phyloP scores from a whole-genome alignment of 2,888 invertebrate species.

The Dexiosoma caninum region DNA sequence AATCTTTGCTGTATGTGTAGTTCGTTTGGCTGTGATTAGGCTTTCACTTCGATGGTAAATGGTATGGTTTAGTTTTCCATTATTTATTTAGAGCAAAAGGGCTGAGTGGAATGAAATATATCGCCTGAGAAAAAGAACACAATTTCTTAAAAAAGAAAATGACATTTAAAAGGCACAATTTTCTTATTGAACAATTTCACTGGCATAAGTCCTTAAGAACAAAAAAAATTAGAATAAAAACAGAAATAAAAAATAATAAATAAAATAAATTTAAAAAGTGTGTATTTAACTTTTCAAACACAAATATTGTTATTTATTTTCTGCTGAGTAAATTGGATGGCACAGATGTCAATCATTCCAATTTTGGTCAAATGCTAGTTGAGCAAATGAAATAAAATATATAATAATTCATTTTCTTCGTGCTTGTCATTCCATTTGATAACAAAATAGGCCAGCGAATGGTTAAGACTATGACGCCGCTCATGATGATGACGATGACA shows the following conservation, averaged over 20 bases:
- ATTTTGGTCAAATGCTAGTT: slow-evolving; percentile 3
- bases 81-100: neutral
- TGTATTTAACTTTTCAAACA: slow-evolving; percentile 40
- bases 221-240: slow-evolving; percentile 2
- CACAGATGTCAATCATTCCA: neutral
- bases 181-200: neutral
- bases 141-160: too few relatives aligned
- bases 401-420: neutral
- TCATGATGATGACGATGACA: slow-evolving; percentile 32
- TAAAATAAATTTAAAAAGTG: slow-evolving; percentile 44
- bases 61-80: neutral
- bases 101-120: neutral
- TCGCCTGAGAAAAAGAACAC: too few relatives aligned
- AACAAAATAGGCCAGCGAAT: slow-evolving; percentile 45
- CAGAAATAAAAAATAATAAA: slow-evolving; percentile 41
- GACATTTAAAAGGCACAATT: too few relatives aligned
- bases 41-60: slow-evolving; percentile 16
- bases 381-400: slow-evolving; percentile 23
- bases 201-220: neutral
- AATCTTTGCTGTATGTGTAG: neutral
- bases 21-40: slow-evolving; percentile 44
- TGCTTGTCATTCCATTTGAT: slow-evolving; percentile 37
- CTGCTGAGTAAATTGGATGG: neutral
- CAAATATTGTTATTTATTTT: slow-evolving; percentile 30
- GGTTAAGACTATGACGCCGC: slow-evolving; percentile 24